Evolutionary conservation across 1,140 invertebrate genomes (phyloP), one percentile per base, ranked within the genome.

Genomic region (Lepeophtheirus salmonis): DNA sequence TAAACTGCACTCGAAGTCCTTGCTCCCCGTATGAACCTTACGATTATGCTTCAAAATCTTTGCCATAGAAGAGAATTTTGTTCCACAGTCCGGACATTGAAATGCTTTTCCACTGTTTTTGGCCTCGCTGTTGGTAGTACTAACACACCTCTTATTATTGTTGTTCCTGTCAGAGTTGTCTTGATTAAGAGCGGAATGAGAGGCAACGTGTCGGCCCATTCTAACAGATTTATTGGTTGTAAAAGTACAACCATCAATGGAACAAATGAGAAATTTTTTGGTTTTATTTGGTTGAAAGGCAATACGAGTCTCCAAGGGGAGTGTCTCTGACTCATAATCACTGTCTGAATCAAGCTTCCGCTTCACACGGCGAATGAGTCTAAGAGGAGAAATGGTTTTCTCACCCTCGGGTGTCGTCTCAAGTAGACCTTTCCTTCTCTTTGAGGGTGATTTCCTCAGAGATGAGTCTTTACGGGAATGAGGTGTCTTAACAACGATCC

Each of bases 21-120:
- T 57, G 4, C 20, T 21, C 20, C 55, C 23, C 6, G 24, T 30
- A 17, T 25, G 55, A 14, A 26, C 26, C 26, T 41, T 25, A 1
- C 55, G 22, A 21, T 57, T 23, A 57, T 57, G 55, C 21, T 57
- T 57, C 30, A 57, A n/a, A 17, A 57, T 17, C 26, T 57, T 57
- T 24, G 55, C 55, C 55, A 57, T 17, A 14, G 55, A 57, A 18
- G 16, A 48, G 26, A 57, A 57, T 20, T 57, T 57, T 1, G 26
- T 14, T 16, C 26, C 17, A 41, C 55, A 57, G 23, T 54, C 30
- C 21, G 55, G 55, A 21, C 23, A 57, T 2, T 30, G 22, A 25
- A 23, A 57, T 17, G 16, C n/a, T 23, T 57, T 57, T 17, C n/a
- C 17, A 54, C n/a, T 14, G 17, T 30, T n/a, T n/a, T n/a, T n/a